Evolutionary conservation across 2,797 vertebrate species (phyloP).

Genomic region (Acanthis flammea): DNA sequence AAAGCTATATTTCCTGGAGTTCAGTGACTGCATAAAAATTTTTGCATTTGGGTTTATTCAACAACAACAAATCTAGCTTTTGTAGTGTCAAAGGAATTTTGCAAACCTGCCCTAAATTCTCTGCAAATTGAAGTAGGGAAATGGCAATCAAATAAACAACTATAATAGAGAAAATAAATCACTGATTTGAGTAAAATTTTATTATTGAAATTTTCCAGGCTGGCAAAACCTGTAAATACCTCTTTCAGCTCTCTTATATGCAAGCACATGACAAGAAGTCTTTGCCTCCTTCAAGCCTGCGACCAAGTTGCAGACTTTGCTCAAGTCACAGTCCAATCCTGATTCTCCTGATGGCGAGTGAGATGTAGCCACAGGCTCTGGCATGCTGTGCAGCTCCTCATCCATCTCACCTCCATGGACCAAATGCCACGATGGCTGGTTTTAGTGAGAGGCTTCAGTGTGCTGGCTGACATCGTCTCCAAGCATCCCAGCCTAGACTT

Average conservation of each 20-base stretch:
- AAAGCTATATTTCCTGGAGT: not conserved
- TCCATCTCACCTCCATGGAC: too few relatives aligned
- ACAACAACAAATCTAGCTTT: not conserved
- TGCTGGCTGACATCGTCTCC: not conserved
- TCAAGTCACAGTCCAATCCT: not conserved
- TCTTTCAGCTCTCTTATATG: not conserved
- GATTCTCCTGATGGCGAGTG: not conserved
- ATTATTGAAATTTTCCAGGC: not conserved
- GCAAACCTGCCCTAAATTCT: not conserved
- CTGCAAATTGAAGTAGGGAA: not conserved
- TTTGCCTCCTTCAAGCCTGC: not conserved
- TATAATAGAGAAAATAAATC: not conserved
- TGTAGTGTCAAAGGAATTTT: not conserved
- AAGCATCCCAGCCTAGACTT: not conserved
- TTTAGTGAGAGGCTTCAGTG: not conserved
- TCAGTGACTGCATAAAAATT: not conserved
- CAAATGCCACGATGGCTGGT: rapidly evolving
- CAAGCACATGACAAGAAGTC: not conserved
- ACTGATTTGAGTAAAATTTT: not conserved
- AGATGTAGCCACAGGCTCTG: not conserved
- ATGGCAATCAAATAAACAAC: not conserved
- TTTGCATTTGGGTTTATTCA: not conserved
- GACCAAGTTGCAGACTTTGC: rapidly evolving
- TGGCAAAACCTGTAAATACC: not conserved
- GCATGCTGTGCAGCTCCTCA: not conserved